phyloP scores from a whole-genome alignment of 2,113 vertebrate species.

The human region GRCh38 chr3:184904501-184905000 shows the following conservation, averaged over 20 bases:
- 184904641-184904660: constrained; percentile 21
- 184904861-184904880: background rate
- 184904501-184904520: background rate
- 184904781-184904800: background rate
- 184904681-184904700: background rate
- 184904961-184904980: background rate
- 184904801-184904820: background rate
- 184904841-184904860: background rate
- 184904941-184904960: background rate
- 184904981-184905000: background rate
- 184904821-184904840: background rate
- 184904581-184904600: background rate
- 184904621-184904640: background rate
- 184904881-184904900: background rate
- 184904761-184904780: background rate
- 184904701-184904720: background rate
- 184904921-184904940: background rate
- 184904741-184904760: background rate
- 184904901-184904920: background rate
- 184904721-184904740: background rate
- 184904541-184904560: background rate
- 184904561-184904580: background rate
- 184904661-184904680: background rate
- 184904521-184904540: background rate
- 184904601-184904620: background rate